Conservation (phyloP, 2,888 invertebrate genomes). For the Venustoraphidia nigricollis region DNA sequence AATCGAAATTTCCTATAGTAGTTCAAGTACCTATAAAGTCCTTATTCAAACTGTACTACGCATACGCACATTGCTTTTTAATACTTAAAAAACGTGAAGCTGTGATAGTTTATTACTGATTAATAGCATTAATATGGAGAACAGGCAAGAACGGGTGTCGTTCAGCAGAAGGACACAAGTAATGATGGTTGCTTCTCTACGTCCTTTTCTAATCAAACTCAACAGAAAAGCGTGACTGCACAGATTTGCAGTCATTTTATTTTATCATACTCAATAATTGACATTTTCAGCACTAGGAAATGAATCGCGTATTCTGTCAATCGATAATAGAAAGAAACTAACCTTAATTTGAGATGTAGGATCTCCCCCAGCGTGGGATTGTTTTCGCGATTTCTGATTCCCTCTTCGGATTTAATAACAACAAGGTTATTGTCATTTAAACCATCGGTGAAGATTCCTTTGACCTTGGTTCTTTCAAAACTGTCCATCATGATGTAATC, state of each 20-base stretch:
- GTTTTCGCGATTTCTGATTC: constrained; percentile 35
- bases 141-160: too few species aligned
- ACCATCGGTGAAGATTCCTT: constrained; percentile 32
- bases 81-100: too few species aligned
- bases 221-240: too few species aligned
- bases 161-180: too few species aligned
- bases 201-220: too few species aligned
- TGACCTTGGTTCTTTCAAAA: constrained; percentile 32
- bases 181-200: too few species aligned
- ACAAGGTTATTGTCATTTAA: constrained; percentile 34
- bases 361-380: constrained; percentile 59
- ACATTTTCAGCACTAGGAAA: not conserved
- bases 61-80: too few species aligned
- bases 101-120: too few species aligned
- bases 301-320: not conserved
- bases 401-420: constrained; percentile 31
- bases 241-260: not conserved
- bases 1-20: too few species aligned
- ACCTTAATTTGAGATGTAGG: constrained; percentile 35
- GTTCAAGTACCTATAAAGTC: too few species aligned
- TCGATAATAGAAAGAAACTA: constrained; percentile 14
- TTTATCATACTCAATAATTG: not conserved
- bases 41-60: too few species aligned
- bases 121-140: too few species aligned
- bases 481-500: constrained; percentile 33